Conservation (phyloP, 2,113 vertebrate genomes). For the Nerophis lumbriciformis region DNA sequence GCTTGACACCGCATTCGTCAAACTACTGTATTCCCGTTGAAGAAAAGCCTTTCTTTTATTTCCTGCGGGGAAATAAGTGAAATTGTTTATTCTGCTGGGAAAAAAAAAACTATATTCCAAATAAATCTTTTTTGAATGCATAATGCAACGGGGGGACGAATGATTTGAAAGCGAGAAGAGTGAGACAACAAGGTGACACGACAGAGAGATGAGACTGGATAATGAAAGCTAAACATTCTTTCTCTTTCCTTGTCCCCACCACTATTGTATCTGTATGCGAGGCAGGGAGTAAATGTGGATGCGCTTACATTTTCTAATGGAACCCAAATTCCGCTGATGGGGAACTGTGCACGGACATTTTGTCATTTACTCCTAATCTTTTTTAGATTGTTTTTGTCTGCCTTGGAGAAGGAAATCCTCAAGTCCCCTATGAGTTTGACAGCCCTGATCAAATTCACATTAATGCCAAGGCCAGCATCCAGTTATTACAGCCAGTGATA, state of each 20-base stretch:
- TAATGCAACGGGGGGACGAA: conserved; percentile 19
- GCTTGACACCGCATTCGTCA: too few relatives aligned
- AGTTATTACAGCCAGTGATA: conserved; percentile 23
- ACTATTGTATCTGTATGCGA: conserved; percentile 38
- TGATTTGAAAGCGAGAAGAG: conserved; percentile 14
- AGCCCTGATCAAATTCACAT: conserved; percentile 13
- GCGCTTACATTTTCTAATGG: not conserved
- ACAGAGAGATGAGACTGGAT: conserved; percentile 47
- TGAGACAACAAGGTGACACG: conserved; percentile 48
- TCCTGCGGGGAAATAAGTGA: conserved; percentile 23
- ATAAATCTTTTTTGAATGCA: conserved; percentile 33
- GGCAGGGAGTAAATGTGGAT: conserved; percentile 15
- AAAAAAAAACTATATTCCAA: conserved; percentile 21
- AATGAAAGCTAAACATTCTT: conserved; percentile 59
- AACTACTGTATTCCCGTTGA: conserved; percentile 18
- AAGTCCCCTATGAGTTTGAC: conserved; percentile 1
- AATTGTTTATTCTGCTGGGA: conserved; percentile 17
- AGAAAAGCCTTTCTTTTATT: conserved; percentile 10
- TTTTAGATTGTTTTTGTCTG: conserved; percentile 20
- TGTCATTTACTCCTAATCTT: conserved; percentile 29
- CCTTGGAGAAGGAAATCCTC: not conserved
- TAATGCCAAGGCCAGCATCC: conserved; percentile 17
- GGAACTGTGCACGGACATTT: conserved; percentile 15
- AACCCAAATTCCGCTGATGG: too few relatives aligned
- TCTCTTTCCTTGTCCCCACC: conserved; percentile 24